A percentile compares a stretch with the other conserved stretches of the same genome.
Evolutionary conservation across 2,113 vertebrate genomes (phyloP).

Genomic region (Crotalus helleri): DNA sequence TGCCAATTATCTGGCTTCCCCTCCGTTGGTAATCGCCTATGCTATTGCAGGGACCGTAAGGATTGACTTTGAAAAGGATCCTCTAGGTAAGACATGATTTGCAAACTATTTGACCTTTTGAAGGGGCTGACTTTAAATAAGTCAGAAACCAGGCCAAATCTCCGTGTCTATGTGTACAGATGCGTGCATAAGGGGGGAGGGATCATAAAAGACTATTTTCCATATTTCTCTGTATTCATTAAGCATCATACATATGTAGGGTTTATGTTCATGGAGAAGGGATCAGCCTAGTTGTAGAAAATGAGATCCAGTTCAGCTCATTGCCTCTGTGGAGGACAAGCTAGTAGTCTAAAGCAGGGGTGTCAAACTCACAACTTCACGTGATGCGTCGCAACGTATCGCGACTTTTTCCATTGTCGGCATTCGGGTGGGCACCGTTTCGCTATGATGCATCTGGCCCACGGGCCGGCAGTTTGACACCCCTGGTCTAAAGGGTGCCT

Average conservation of each 20-base stretch:
- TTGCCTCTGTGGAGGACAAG: not conserved
- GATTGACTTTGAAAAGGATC: constrained; percentile 90
- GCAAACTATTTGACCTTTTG: not conserved
- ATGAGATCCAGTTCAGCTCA: not conserved
- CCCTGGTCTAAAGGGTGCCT: too few species aligned
- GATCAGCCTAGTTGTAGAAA: not conserved
- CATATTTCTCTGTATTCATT: not conserved
- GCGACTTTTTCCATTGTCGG: too few species aligned
- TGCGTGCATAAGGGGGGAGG: not conserved
- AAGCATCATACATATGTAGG: not conserved
- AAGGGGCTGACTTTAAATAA: not conserved
- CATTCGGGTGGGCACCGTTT: too few species aligned
- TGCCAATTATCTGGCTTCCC: constrained; percentile 95
- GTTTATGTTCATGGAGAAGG: not conserved
- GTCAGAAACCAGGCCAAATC: not conserved
- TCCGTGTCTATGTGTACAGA: not conserved
- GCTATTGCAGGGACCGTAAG: constrained; percentile 89
- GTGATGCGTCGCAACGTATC: too few species aligned
- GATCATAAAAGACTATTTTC: not conserved
- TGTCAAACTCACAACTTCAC: too few species aligned
- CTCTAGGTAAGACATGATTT: constrained; percentile 77
- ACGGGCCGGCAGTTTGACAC: too few species aligned
- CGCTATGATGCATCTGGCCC: too few species aligned
- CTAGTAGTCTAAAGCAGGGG: not conserved
- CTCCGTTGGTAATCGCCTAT: constrained; percentile 91